Evolutionary conservation across 1,140 invertebrate species (phyloP).

Genomic region (Tribolium madens): DNA sequence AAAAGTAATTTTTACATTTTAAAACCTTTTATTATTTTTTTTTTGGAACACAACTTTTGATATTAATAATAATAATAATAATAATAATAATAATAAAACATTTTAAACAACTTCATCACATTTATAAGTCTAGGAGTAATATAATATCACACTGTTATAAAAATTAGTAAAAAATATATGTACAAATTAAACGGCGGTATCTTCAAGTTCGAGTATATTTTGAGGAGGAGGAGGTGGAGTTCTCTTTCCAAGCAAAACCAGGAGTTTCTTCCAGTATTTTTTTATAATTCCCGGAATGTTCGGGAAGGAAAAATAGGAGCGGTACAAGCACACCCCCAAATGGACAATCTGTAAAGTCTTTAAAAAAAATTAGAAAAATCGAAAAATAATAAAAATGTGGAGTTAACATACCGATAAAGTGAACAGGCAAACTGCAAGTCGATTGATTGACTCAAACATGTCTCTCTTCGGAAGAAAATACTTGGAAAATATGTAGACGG

Average conservation of each 20-base stretch:
- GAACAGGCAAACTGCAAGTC: neutral
- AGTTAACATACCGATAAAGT: neutral
- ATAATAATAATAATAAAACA: too few species aligned
- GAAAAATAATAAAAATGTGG: neutral
- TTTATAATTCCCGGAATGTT: neutral
- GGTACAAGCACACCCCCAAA: neutral
- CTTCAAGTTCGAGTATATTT: neutral
- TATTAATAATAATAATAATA: too few species aligned
- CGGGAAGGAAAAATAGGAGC: neutral
- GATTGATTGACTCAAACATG: neutral
- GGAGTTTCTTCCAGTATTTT: neutral
- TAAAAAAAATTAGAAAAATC: neutral
- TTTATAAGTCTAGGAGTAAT: too few species aligned
- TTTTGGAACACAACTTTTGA: too few species aligned
- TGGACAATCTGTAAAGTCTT: constrained; percentile 1
- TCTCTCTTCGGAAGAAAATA: neutral
- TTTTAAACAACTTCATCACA: too few species aligned
- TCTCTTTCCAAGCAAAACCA: neutral
- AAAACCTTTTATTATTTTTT: neutral
- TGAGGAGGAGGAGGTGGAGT: neutral
- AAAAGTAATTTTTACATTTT: neutral
- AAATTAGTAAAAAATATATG: too few species aligned
- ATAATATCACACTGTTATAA: too few species aligned
- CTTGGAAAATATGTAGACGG: neutral
- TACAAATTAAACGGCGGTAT: neutral